Base-by-base conservation (phyloP, 2,797 vertebrate species). In the Anguilla anguilla region DNA sequence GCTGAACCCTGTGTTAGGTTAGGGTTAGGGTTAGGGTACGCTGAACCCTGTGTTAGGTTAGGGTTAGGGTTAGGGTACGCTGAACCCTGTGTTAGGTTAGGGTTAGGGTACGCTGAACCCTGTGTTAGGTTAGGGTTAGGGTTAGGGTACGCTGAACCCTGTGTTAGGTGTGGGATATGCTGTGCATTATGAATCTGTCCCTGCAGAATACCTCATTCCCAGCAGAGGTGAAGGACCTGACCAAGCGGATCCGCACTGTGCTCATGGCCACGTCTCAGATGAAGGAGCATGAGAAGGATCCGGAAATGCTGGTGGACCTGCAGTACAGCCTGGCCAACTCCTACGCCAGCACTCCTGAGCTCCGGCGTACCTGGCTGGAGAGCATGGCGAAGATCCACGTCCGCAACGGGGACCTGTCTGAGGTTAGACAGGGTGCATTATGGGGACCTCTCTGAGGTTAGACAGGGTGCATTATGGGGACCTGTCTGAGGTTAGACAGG, bases 281-380 rank as follows among this genome's bases (percentile, higher is more conserved):
- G 97, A 98, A 98, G 87, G 97, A 98, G 91, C 97, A 98, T 0
- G 97, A 98, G 92, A 98, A 98, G 87, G 97, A 98, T 90, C 97
- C 97, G 0, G 97, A 98, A 92, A 98, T 98, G 97, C 94, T 98
- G 84, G 97, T 97, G 90, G 97, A 98, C 86, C 97, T 98, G 83
- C 97, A 98, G 87, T 97, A 97, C 93, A 98, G 97, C 91, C 93
- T 98, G 13, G 97, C 97, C 59, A 98, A 98, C 87, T 98, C 97
- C 2, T 98, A 98, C 0, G 97, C 97, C 59, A 97, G 97, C 92
- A 98, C 97, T 0, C 97, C 97, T 0, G 97, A 98, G 90, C 92
- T 98, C 0, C 95, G 97, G 3, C 96, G 97, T 89, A 98, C 97
- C 0, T 98, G 97, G 97, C 94, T 98, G 11, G 97, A 98, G 92